Base-by-base conservation (phyloP, 2,797 vertebrate species). In the Hyperoplus immaculatus region DNA sequence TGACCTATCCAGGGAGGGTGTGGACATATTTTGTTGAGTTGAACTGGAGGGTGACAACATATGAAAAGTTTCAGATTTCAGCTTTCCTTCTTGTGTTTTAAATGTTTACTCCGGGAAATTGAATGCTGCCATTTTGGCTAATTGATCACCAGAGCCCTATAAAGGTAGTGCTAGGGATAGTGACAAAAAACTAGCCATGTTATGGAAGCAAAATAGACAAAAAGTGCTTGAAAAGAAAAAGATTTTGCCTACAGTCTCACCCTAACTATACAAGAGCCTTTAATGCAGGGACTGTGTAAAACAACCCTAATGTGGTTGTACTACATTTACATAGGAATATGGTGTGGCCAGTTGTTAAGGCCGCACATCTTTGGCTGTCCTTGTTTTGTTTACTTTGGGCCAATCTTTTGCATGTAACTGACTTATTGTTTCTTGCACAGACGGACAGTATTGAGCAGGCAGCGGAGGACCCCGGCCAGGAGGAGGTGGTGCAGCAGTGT, bases 401-500 rank as follows among this genome's bases (percentile, higher is more conserved):
- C 29, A 29, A 29, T 29, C 29, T 29, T 29, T 29, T 29, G 29
- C 29, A 1, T 56, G 8, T 71, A 38, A 46, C 55, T 6, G 50
- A 50, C 8, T 8, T 66, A 16, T 54, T 68, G 21, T 71, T 38
- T 76, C 36, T 56, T 62, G 53, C 36, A 5, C 94, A 97, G 97
- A 97, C 97, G 49, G 94, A 96, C 90, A 97, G 95, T 69, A 96
- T 97, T 41, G 96, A 97, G 92, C 96, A 97, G 72, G 96, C 96
- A 0, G 95, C 95, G 0, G 97, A 97, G 80, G 97, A 97, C 91
- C 95, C 97, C 7, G 97, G 97, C 0, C 97, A 98, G 93, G 97
- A 98, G 92, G 97, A 97, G 84, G 97, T 98, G 81, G 97, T 97
- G 41, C 97, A 98, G 94, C 97, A 97, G 92, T 98, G 97, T 85